Base-by-base conservation (phyloP, 2,888 invertebrate species). In the Eurois occulta region DNA sequence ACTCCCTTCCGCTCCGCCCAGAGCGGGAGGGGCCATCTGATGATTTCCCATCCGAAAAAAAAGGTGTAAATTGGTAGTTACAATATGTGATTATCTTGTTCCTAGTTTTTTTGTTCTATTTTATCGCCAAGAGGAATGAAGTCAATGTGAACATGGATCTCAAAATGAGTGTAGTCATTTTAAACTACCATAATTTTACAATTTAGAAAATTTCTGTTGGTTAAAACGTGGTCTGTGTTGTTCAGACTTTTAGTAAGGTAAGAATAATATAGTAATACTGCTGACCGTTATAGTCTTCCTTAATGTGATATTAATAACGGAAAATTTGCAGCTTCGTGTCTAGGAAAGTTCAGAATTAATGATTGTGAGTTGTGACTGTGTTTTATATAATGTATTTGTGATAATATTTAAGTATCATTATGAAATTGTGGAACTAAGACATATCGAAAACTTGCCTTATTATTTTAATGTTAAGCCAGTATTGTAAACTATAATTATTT, bases 121-220 rank as follows among this genome's bases (percentile, higher is more conserved):
- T 68, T 58, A 79, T 85, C 69, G 85, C 80, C 76, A 84, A 83
- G 83, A 86, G 70, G 58, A 86, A 87, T 75, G 65, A 92, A 94
- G 92, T 94, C 92, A 90, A 86, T 80, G 68, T 87, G 81, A 92
- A 92, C 89, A 91, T 90, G 88, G 94, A 94, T 94, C 94, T 94
- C 94, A 93, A 87, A 75, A 87, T 88, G 88, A 89, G 90, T 88
- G 90, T 93, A 94, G 93, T 94, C 92, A 92, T 89, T 90, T 85
- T 81, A 84, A 86, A 86, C 88, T 87, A 86, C 82, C 78, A 85
- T 69, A 85, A 81, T 81, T 75, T 75, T 84, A 84, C 68, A 64
- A 80, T 69, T 77, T 80, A 78, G 73, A 79, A 81, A 76, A 66
- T 75, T 43, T 83, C 66, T 24, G 35, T 75, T 86, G 73, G 68